phyloP scores from a whole-genome alignment of 2,113 vertebrate species.

The Lagopus muta region DNA sequence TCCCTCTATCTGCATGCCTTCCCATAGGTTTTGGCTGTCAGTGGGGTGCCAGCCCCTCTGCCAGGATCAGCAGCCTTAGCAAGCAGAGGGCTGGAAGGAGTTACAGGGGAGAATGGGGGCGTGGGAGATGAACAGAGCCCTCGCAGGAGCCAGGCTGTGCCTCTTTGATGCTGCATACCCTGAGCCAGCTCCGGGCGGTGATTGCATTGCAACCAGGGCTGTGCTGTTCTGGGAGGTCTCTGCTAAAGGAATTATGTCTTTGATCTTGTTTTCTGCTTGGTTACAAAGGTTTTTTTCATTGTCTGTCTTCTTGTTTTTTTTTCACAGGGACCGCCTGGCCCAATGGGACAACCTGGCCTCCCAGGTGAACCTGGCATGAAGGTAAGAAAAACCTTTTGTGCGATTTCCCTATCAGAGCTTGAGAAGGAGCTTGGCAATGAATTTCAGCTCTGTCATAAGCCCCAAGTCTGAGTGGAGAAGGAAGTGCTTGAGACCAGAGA shows the following conservation, averaged over 20 bases:
- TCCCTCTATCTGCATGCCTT: background rate
- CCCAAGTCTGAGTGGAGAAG: background rate
- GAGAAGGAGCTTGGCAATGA: background rate
- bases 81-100: background rate
- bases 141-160: background rate
- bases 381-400: conserved; percentile 75
- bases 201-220: conserved; percentile 48
- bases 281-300: conserved; percentile 53
- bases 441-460: background rate
- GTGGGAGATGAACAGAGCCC: background rate
- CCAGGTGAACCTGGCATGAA: conserved; percentile 91
- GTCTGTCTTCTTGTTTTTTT: background rate
- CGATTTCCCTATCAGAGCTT: background rate
- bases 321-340: conserved; percentile 86
- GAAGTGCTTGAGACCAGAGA: background rate
- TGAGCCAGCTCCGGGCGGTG: conserved; percentile 28
- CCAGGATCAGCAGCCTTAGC: background rate
- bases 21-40: background rate
- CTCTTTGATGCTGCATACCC: conserved; percentile 7
- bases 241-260: conserved; percentile 63
- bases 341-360: conserved; percentile 85
- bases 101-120: background rate
- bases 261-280: conserved; percentile 45
- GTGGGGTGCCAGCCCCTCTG: background rate
- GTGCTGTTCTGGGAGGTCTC: background rate